These are phyloP conservation scores for Pantherophis vulpinus DNA, from an alignment of 2,797 vertebrate species.

Conservation along the genomic window DNA sequence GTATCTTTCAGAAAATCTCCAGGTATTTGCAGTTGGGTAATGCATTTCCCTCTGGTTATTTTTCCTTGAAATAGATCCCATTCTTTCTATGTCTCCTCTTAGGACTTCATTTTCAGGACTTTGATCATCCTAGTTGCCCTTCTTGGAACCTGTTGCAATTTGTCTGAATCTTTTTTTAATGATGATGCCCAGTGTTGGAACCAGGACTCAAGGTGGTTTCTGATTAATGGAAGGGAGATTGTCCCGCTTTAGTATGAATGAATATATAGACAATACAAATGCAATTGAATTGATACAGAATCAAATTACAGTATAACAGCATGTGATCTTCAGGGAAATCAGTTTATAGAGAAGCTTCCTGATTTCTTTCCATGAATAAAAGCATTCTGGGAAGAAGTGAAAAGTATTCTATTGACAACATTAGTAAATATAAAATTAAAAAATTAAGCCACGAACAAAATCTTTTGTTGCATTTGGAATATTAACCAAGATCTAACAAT, in stretches of 20 bases:
- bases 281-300: not conserved
- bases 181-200: not conserved
- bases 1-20: not conserved
- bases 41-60: not conserved
- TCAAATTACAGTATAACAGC: not conserved
- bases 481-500: not conserved
- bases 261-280: not conserved
- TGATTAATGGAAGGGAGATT: not conserved
- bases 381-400: not conserved
- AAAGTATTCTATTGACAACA: not conserved
- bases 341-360: not conserved
- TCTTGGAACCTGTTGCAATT: not conserved
- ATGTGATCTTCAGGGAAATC: not conserved
- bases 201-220: not conserved
- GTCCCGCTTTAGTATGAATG: not conserved
- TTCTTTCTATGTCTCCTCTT: not conserved
- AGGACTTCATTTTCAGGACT: not conserved
- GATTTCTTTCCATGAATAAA: not conserved
- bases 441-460: not conserved
- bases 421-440: not conserved
- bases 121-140: not conserved
- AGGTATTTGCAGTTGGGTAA: not conserved
- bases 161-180: not conserved
- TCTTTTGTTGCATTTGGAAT: not conserved
- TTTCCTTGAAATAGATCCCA: not conserved